Base-by-base conservation (phyloP, 1,140 invertebrate genomes). In the Hetaerina americana region DNA sequence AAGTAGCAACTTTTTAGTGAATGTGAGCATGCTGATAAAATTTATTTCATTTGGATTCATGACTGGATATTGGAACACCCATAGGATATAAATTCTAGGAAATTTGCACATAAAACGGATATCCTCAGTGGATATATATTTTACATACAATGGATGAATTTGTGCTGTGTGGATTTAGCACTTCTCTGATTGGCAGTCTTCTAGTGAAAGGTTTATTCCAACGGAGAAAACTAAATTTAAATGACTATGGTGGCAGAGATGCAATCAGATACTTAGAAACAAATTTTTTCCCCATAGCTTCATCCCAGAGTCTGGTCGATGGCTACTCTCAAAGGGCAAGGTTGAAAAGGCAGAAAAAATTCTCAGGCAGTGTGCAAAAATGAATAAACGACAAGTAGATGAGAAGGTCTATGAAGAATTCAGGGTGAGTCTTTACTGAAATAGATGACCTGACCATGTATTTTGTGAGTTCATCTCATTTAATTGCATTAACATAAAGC, bases 221-320 rank as follows among this genome's bases (percentile, higher is more conserved):
- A 70, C 70, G 72, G 68, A 70, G 70, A 15, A 66, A 73, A 66
- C 66, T 26, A 15, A 25, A n/a, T n/a, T n/a, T n/a, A n/a, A n/a
- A n/a, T n/a, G n/a, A n/a, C n/a, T n/a, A n/a, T n/a, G n/a, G n/a
- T n/a, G n/a, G n/a, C n/a, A n/a, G n/a, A n/a, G n/a, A n/a, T n/a
- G n/a, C n/a, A n/a, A n/a, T n/a, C n/a, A n/a, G n/a, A n/a, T n/a
- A n/a, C n/a, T n/a, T n/a, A n/a, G n/a, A n/a, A n/a, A n/a, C 2
- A 3, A 68, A 68, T 68, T 68, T 57, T 71, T 12, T 70, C 69
- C 26, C 68, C 72, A 57, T 67, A 79, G 79, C 74, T 49, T 79
- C 0, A 79, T 88, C 75, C 84, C 87, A 75, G 87, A 88, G 78
- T 87, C 86, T 70, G 86, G 86, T 0, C 82, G 86, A 73, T 89